Percentiles rank a stretch among this genome's conserved stretches.
phyloP scores from a whole-genome alignment of 2,888 invertebrate genomes.

The Punctoribates punctum region DNA sequence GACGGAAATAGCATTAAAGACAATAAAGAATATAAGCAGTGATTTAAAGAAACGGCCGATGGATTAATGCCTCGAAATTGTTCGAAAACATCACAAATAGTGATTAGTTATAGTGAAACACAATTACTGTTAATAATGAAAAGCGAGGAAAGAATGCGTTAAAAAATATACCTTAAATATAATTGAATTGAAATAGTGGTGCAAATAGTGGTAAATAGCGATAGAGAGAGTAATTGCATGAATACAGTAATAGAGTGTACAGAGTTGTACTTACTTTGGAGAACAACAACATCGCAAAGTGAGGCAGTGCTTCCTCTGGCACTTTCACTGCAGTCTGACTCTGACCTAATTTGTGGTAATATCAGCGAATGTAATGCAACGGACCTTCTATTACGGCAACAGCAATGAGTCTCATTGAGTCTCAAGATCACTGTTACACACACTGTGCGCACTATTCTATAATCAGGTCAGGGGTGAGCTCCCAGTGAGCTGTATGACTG shows the following conservation, averaged over 20 bases:
- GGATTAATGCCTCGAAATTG: no score
- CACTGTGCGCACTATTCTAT: not conserved
- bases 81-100: not conserved
- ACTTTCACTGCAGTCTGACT: conserved; percentile 37
- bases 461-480: conserved; percentile 43
- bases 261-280: conserved; percentile 34
- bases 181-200: conserved; percentile 3
- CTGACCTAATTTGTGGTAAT: conserved; percentile 37
- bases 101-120: not conserved
- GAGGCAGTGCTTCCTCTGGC: conserved; percentile 36
- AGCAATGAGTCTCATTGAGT: conserved; percentile 39
- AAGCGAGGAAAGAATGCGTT: conserved; percentile 14
- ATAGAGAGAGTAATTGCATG: conserved; percentile 35
- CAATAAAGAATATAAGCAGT: no score
- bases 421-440: conserved; percentile 38
- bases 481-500: conserved; percentile 1
- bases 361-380: conserved; percentile 13
- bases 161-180: not conserved
- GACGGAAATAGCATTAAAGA: no score
- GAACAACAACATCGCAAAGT: conserved; percentile 33
- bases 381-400: conserved; percentile 35
- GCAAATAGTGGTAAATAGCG: conserved; percentile 8
- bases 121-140: not conserved
- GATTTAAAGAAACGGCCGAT: no score
- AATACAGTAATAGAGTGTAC: not conserved